These are phyloP conservation scores for Dendrocincla fuliginosa DNA, from an alignment of 2,797 vertebrate species.

Conservation along the genomic window DNA sequence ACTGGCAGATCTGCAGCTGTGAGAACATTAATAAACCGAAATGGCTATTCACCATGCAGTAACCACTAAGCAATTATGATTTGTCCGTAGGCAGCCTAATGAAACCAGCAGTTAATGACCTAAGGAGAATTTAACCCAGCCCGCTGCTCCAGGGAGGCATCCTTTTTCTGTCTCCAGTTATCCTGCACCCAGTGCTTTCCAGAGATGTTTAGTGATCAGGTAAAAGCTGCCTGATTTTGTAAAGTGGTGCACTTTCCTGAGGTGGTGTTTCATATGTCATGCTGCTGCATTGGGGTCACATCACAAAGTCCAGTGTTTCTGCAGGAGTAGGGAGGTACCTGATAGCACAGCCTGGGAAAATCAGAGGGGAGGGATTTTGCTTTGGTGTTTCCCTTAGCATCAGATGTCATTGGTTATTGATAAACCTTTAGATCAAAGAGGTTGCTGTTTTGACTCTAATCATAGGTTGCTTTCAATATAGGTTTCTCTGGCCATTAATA, in stretches of 20 bases:
- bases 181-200: neutral
- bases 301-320: neutral
- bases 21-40: neutral
- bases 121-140: neutral
- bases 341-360: fast-evolving
- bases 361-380: no score
- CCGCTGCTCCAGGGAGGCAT: neutral
- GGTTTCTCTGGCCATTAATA: neutral
- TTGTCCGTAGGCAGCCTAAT: conserved; percentile 17
- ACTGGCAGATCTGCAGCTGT: neutral
- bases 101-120: neutral
- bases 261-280: fast-evolving
- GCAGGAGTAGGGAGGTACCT: neutral
- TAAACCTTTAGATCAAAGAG: neutral
- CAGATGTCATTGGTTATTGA: neutral
- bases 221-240: neutral
- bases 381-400: neutral
- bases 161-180: neutral
- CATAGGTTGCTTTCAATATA: neutral
- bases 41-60: neutral
- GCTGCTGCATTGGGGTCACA: fast-evolving
- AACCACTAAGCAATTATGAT: neutral
- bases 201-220: neutral
- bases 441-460: neutral
- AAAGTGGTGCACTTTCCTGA: neutral